Base-by-base conservation (phyloP, 2,888 invertebrate genomes). In the Habroteleia sp. region DNA sequence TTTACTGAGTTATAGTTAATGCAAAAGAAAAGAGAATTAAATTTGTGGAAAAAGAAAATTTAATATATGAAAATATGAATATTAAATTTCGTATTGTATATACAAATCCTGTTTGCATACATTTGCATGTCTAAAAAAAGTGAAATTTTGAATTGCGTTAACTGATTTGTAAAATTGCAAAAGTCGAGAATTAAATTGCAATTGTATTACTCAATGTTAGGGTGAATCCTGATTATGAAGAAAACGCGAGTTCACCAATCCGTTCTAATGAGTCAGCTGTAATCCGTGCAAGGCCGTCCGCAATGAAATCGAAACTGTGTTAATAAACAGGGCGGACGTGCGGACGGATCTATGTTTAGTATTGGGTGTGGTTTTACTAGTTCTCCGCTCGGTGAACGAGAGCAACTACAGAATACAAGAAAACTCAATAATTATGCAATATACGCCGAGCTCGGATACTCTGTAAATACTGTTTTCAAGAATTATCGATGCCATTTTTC, bases 321-420 rank as follows among this genome's bases (percentile, higher is more conserved):
- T 78, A 76, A 76, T 78, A 78, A 76, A 72, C 63, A 48, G 65
- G 66, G 58, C 72, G 73, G 74, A 66, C 65, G 74, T 69, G 65
- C 69, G 73, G 65, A 71, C 75, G 74, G 77, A 76, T 80, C 80
- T 80, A 74, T 79, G 79, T 79, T 79, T 78, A 79, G 77, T 79
- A 58, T 69, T 84, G 85, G 86, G 86, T 84, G 86, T 84, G 86
- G 86, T 85, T 84, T 82, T 85, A 85, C 86, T 83, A 83, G 86
- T 86, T 85, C 79, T 79, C 54, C 41, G 66, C 75, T 81, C 80
- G 72, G 77, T 76, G 80, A 79, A 72, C 75, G 60, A n/a, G n/a
- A 74, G 75, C 81, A 82, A 83, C 83, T 83, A 44, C 60, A 84
- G 84, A 84, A 85, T 76, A 82, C 77, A 78, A 76, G 75, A 77